phyloP scores from a whole-genome alignment of 2,888 invertebrate genomes.

The Agrenia bidenticulata region DNA sequence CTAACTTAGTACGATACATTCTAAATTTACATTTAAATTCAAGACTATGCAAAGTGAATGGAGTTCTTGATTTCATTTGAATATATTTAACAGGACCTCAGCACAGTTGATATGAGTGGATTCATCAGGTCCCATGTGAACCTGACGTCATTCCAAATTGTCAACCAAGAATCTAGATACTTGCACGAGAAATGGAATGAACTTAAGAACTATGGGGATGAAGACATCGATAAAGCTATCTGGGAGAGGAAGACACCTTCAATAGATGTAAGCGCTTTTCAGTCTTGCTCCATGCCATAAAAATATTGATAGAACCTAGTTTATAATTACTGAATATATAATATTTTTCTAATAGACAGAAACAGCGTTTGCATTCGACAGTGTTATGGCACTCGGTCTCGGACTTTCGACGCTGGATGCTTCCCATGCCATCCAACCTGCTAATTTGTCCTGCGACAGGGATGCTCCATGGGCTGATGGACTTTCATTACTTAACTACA shows the following conservation, averaged over 20 bases:
- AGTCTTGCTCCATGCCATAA: background rate
- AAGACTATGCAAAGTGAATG: background rate
- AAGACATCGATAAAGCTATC: constrained; percentile 40
- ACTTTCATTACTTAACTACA: constrained; percentile 71
- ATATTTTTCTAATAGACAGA: constrained; percentile 28
- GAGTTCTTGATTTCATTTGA: too few species aligned
- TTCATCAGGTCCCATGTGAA: constrained; percentile 48
- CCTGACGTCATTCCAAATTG: constrained; percentile 48
- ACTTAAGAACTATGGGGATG: constrained; percentile 49
- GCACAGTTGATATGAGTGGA: constrained; percentile 44
- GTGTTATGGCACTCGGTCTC: constrained; percentile 47
- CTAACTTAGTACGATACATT: constrained; percentile 63
- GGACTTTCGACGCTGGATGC: constrained; percentile 61
- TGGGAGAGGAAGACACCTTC: constrained; percentile 46
- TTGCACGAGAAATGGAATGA: constrained; percentile 49
- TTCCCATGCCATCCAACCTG: constrained; percentile 67
- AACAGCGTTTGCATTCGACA: constrained; percentile 49
- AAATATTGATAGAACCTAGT: constrained; percentile 10
- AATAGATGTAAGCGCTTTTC: constrained; percentile 33
- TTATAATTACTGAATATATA: background rate
- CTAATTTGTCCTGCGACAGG: constrained; percentile 76
- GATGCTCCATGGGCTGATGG: constrained; percentile 80
- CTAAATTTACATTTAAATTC: too few species aligned
- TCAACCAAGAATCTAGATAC: constrained; percentile 46
- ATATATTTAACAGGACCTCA: constrained; percentile 32